Conservation (phyloP, 2,113 vertebrate genomes). For the Catharus bicknelli region DNA sequence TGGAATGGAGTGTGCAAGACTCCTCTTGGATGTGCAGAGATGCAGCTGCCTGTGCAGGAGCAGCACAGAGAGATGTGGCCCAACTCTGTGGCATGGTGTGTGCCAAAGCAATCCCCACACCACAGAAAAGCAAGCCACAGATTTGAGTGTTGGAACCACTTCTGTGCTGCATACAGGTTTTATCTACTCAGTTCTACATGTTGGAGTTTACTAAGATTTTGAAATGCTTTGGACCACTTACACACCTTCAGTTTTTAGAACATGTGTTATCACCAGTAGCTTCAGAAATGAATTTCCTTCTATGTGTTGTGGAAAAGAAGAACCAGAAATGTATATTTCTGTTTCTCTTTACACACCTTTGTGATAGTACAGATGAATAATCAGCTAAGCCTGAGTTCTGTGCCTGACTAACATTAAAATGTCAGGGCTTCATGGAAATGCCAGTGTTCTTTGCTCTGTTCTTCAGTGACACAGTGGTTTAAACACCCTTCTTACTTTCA, state of each 20-base stretch:
- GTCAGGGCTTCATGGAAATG: background rate
- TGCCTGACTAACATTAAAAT: background rate
- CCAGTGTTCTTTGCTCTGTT: background rate
- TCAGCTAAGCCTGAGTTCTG: background rate
- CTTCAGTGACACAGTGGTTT: background rate
- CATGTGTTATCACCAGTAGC: background rate
- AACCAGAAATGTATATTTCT: background rate
- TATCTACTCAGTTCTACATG: background rate
- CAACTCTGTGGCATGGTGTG: background rate
- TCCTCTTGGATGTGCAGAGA: background rate
- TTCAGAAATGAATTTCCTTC: background rate
- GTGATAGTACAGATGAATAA: background rate
- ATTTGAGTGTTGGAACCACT: background rate
- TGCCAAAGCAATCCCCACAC: constrained; percentile 20
- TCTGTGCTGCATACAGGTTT: background rate
- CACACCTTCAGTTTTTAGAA: background rate
- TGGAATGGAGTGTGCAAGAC: background rate
- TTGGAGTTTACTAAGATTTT: background rate
- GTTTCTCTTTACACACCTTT: background rate
- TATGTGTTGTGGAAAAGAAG: background rate
- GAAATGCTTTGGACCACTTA: background rate
- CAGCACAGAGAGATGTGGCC: background rate
- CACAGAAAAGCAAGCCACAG: background rate
- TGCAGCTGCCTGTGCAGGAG: background rate
- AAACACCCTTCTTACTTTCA: background rate